Conservation (phyloP, 2,888 invertebrate species). For the Brachypalpus laphriformis region DNA sequence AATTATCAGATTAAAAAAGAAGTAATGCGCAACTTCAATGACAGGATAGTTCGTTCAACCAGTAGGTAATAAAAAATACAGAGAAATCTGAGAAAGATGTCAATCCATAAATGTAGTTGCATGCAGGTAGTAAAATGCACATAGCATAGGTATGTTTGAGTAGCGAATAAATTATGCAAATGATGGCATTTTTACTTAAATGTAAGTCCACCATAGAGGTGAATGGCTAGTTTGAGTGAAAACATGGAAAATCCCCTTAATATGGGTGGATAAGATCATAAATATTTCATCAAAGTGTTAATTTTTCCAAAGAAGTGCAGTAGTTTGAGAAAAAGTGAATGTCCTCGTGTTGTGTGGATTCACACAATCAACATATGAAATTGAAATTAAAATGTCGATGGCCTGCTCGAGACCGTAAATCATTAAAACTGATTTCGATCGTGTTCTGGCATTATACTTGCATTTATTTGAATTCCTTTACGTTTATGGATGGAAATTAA, state of each 20-base stretch:
- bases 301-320: background rate
- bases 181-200: background rate
- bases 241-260: slow-evolving; percentile 14
- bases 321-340: slow-evolving; percentile 28
- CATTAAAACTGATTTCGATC: slow-evolving; percentile 27
- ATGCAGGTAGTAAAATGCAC: background rate
- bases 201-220: background rate
- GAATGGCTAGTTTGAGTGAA: background rate
- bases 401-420: slow-evolving; percentile 11
- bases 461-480: slow-evolving; percentile 26
- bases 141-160: background rate
- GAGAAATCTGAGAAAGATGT: background rate
- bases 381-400: slow-evolving; percentile 5
- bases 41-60: background rate
- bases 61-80: background rate
- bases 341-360: background rate
- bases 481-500: slow-evolving; percentile 50
- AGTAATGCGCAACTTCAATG: too few relatives aligned
- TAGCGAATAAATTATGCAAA: slow-evolving; percentile 47
- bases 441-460: slow-evolving; percentile 15
- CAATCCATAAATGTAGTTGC: slow-evolving; percentile 2
- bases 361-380: slow-evolving; percentile 9
- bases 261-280: slow-evolving; percentile 7
- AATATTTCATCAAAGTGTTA: slow-evolving; percentile 35
- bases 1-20: background rate